These are phyloP conservation scores for Catharus bicknelli DNA, from an alignment of 2,113 vertebrate genomes.

Conservation along the genomic window DNA sequence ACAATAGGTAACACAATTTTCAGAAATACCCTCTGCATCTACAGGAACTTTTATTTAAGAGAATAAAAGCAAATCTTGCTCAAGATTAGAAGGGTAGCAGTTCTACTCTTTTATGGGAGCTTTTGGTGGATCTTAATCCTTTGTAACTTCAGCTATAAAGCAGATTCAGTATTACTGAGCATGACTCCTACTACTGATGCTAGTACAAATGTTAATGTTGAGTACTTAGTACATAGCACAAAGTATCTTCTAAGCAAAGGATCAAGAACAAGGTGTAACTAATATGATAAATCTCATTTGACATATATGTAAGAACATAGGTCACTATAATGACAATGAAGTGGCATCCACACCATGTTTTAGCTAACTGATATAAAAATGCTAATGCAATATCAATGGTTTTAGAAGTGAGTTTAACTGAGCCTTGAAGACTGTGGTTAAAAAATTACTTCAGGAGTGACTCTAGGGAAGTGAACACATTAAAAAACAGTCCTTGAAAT, in stretches of 20 bases:
- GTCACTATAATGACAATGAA: neutral
- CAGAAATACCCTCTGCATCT: neutral
- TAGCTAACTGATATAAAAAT: neutral
- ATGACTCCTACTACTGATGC: neutral
- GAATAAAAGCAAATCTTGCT: neutral
- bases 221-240: neutral
- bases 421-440: neutral
- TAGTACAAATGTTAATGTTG: neutral
- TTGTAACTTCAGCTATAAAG: neutral
- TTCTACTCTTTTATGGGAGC: neutral
- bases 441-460: constrained; percentile 28
- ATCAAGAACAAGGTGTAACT: neutral
- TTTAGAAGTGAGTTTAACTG: neutral
- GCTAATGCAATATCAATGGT: neutral
- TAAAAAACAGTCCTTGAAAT: neutral
- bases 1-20: neutral
- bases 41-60: neutral
- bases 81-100: neutral
- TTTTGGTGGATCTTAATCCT: neutral
- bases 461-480: constrained; percentile 35
- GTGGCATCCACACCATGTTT: neutral
- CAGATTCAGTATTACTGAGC: neutral
- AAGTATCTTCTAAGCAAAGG: neutral
- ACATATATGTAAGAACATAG: neutral
- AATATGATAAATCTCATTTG: neutral